These are phyloP conservation scores for Corythaixoides concolor DNA, from an alignment of 2,113 vertebrate genomes.

Conservation along the genomic window DNA sequence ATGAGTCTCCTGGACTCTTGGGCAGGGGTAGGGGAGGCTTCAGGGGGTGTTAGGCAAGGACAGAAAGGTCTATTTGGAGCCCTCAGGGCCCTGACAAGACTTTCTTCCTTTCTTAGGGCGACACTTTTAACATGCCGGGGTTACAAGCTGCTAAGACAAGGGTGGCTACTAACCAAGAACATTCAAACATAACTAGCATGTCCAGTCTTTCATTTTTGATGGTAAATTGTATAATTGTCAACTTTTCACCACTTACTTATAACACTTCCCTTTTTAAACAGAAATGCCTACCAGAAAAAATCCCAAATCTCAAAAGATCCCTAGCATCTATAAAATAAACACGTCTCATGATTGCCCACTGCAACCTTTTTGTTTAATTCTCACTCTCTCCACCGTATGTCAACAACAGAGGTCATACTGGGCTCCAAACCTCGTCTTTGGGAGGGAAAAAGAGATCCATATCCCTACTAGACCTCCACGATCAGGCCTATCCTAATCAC, in stretches of 20 bases:
- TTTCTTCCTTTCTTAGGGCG: neutral
- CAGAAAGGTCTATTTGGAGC: neutral
- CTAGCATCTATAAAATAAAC: neutral
- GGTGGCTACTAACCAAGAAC: neutral
- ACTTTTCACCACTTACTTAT: neutral
- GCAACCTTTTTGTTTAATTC: neutral
- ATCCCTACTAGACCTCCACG: neutral
- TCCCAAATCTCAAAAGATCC: neutral
- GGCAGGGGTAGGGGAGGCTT: neutral
- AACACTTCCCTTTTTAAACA: neutral
- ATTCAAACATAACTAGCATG: neutral
- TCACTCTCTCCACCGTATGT: neutral
- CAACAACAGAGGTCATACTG: neutral
- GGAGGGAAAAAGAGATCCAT: neutral
- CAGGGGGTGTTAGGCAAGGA: neutral
- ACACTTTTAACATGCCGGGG: neutral
- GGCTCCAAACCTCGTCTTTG: neutral
- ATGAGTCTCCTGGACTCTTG: neutral
- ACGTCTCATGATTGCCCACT: neutral
- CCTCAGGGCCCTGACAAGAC: fast-evolving
- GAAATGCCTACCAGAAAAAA: neutral
- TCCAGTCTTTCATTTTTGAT: neutral
- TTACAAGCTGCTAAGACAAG: neutral
- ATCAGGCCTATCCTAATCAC: neutral
- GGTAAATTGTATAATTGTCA: neutral